Conservation (phyloP, 2,888 invertebrate species). For the Leucophenga maculata region DNA sequence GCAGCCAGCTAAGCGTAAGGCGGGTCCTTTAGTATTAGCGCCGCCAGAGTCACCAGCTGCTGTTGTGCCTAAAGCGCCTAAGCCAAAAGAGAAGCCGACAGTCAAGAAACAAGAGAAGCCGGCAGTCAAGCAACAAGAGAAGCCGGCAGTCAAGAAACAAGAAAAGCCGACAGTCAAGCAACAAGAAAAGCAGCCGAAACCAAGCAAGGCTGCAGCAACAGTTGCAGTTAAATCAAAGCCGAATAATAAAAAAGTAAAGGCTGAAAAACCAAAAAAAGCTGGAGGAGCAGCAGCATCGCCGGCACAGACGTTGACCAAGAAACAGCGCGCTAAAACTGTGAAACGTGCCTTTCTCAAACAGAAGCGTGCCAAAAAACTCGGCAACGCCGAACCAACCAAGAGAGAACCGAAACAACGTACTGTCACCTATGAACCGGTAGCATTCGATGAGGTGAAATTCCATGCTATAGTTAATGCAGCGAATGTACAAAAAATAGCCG, state of each 20-base stretch:
- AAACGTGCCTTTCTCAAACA: slow-evolving; percentile 7
- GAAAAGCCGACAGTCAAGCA: background rate
- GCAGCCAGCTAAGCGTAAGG: slow-evolving; percentile 31
- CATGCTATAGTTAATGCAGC: slow-evolving; percentile 51
- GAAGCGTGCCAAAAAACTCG: background rate
- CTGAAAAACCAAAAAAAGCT: background rate
- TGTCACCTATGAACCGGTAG: slow-evolving; percentile 23
- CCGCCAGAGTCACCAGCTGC: slow-evolving; percentile 45
- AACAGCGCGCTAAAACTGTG: background rate
- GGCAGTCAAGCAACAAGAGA: background rate
- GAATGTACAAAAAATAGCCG: slow-evolving; percentile 59
- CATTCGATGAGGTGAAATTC: slow-evolving; percentile 63
- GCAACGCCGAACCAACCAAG: background rate
- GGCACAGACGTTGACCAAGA: slow-evolving; percentile 9
- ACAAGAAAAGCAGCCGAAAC: background rate
- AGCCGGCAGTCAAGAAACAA: too few species aligned
- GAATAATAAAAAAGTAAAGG: background rate
- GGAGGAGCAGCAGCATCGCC: background rate
- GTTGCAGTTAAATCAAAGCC: slow-evolving; percentile 1
- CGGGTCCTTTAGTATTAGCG: slow-evolving; percentile 45
- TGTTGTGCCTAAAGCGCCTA: background rate
- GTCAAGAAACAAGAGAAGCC: background rate
- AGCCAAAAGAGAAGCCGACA: background rate
- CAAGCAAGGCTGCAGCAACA: background rate
- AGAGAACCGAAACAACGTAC: background rate